These are phyloP conservation scores for Ctenochaetus hawaiiensis DNA, from an alignment of 2,797 vertebrate species.

Conservation along the genomic window DNA sequence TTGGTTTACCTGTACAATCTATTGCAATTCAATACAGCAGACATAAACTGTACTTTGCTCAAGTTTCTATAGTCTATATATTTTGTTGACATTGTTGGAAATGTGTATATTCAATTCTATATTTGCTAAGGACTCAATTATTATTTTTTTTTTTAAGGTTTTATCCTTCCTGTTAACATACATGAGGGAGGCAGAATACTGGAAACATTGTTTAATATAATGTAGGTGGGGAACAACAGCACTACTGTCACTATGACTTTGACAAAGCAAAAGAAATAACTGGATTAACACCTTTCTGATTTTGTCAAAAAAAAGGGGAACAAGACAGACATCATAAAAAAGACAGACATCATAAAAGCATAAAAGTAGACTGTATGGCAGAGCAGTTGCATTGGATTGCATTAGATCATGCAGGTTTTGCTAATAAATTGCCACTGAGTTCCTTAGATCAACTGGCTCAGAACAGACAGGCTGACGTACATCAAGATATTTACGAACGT, in stretches of 20 bases:
- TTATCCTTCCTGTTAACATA: background rate
- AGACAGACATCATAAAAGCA: background rate
- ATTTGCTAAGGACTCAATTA: background rate
- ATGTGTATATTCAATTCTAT: background rate
- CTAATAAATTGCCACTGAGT: background rate
- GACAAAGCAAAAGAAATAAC: background rate
- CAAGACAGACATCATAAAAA: background rate
- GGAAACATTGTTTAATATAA: background rate
- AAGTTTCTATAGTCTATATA: background rate
- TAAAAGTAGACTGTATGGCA: background rate
- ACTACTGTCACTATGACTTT: background rate
- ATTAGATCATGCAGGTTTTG: background rate
- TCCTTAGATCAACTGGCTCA: slow-evolving; percentile 4
- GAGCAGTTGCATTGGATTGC: background rate
- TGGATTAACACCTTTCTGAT: background rate
- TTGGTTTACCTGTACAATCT: background rate
- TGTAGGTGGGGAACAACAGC: background rate
- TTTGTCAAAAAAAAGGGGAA: background rate
- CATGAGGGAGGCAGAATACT: background rate
- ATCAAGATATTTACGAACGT: background rate
- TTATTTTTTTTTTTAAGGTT: background rate
- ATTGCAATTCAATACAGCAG: background rate
- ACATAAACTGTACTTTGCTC: background rate
- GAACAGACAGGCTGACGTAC: slow-evolving; percentile 4
- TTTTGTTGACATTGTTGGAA: background rate